Evolutionary conservation across 2,797 vertebrate genomes (phyloP).

Genomic region (Eupleurogrammus muticus): DNA sequence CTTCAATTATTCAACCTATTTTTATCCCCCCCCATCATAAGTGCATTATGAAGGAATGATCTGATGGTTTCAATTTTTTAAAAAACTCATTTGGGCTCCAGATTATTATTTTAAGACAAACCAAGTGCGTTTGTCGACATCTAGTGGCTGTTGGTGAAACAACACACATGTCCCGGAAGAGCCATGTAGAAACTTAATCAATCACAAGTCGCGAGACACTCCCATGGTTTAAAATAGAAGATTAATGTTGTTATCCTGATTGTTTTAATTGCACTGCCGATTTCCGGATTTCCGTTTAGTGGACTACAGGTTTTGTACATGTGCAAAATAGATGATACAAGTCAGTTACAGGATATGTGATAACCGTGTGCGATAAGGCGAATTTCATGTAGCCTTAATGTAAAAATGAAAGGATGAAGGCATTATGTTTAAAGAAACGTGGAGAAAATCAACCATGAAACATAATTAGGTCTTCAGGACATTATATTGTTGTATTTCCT

Average conservation of each 20-base stretch:
- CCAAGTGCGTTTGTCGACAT: constrained; percentile 24
- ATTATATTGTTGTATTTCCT: too few species aligned
- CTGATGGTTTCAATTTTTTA: too few species aligned
- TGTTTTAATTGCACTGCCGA: too few species aligned
- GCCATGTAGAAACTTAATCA: neutral
- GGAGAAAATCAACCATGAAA: neutral
- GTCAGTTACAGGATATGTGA: neutral
- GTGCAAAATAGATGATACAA: neutral
- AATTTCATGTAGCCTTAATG: neutral
- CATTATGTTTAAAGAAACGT: neutral
- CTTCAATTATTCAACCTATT: too few species aligned
- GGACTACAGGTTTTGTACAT: too few species aligned
- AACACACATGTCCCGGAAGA: neutral
- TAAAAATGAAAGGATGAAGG: neutral
- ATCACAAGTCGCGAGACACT: neutral
- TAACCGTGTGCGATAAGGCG: neutral
- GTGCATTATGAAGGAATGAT: too few species aligned
- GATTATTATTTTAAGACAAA: neutral
- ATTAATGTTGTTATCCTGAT: too few species aligned
- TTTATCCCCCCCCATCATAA: too few species aligned
- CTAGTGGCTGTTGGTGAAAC: neutral
- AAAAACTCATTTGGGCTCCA: too few species aligned
- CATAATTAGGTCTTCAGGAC: neutral
- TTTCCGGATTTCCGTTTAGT: neutral
- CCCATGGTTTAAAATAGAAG: accelerated